Base-by-base conservation (phyloP, 1,140 invertebrate species). In the Drosophila sturtevanti region DNA sequence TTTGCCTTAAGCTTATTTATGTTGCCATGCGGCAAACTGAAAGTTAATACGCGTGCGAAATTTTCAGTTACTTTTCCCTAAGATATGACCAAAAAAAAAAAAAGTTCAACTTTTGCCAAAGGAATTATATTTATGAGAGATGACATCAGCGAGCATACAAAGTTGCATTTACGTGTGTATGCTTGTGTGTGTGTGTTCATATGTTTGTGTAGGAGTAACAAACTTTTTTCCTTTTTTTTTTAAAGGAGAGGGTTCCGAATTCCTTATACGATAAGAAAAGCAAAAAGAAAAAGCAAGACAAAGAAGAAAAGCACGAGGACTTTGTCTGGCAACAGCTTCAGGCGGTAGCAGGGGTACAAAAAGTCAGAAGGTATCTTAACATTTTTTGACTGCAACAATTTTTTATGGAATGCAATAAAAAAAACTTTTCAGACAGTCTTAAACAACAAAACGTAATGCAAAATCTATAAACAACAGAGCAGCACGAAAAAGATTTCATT, bases 21-120 rank as follows among this genome's bases (percentile, higher is more conserved):
- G 71, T 79, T 87, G 64, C 76, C 62, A 56, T 48, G 48, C 68
- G 22, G 41, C 41, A 89, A 89, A 87, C 76, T 82, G 84, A 79
- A 89, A 87, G 76, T 77, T 89, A 87, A 89, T 84, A 77, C 79
- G 79, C 84, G 79, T 82, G 84, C 69, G 84, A 87, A 87, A 67
- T 89, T 79, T 72, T 38, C 68, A 68, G 71, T 75, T 56, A 54
- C 69, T 74, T 54, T 80, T 71, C 52, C 63, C 73, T 63, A 34
- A 61, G 71, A 60, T 56, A 64, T 63, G 24, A 10, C 31, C 38
- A 63, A 61, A 69, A 51, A 63, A 61, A 69, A 78, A 76, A 72
- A 68, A 70, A 67, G 81, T 73, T 74, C 77, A 86, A 85, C 70
- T 87, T 81, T 78, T 54, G 27, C 66, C 41, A 72, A 82, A 79